Percentiles rank a stretch among this genome's conserved stretches.
Conservation (phyloP, 1,140 invertebrate species). For the Micrasema longulum region DNA sequence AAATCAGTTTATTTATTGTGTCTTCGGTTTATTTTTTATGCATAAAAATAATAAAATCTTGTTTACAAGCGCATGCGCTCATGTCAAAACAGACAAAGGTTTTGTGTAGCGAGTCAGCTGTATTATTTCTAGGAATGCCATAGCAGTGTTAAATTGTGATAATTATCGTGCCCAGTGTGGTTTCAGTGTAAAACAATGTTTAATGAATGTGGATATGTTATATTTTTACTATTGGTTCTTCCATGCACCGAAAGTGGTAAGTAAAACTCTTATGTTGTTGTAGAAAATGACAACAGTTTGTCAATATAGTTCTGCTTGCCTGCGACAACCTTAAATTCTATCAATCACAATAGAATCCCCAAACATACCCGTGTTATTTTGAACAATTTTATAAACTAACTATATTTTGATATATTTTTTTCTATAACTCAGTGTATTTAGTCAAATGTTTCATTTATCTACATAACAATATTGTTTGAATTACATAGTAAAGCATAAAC, state of each 20-base stretch:
- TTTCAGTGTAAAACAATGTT: slow-evolving; percentile 67
- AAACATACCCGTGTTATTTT: background rate
- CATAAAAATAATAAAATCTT: slow-evolving; percentile 44
- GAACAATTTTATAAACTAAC: background rate
- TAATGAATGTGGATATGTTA: slow-evolving; percentile 71
- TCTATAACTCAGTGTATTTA: background rate
- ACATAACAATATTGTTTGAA: too few relatives aligned
- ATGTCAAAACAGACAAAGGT: slow-evolving; percentile 70
- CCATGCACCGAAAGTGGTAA: slow-evolving; percentile 71
- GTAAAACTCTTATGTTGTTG: slow-evolving; percentile 52
- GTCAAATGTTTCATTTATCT: background rate
- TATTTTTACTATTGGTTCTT: slow-evolving; percentile 69
- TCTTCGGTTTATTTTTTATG: slow-evolving; percentile 43
- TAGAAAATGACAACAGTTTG: slow-evolving; percentile 28
- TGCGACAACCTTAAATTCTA: slow-evolving; percentile 4
- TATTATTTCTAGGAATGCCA: slow-evolving; percentile 57
- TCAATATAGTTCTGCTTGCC: slow-evolving; percentile 1
- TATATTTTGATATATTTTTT: background rate
- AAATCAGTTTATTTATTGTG: slow-evolving; percentile 35
- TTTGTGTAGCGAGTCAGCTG: slow-evolving; percentile 71
- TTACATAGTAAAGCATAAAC: too few relatives aligned
- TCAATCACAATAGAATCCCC: background rate
- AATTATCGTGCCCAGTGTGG: slow-evolving; percentile 37
- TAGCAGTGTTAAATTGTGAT: slow-evolving; percentile 51
- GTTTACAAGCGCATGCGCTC: slow-evolving; percentile 67